Percentiles rank a stretch among this genome's conserved stretches.
phyloP scores from a whole-genome alignment of 2,888 invertebrate genomes.

The Tipula lateralis region DNA sequence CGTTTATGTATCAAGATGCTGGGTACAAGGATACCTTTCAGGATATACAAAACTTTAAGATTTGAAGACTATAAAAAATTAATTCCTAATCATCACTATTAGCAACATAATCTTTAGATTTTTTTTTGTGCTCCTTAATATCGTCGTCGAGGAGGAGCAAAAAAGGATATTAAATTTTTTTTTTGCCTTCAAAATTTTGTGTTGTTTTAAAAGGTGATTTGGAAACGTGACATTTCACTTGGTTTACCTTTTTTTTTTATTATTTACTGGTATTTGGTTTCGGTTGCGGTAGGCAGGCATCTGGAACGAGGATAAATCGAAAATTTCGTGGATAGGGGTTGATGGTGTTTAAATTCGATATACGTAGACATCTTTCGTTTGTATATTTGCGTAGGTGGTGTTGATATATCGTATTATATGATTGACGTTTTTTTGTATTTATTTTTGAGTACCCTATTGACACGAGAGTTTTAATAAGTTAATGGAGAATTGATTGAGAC shows the following conservation, averaged over 20 bases:
- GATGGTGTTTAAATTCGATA: neutral
- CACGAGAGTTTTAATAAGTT: neutral
- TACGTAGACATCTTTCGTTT: neutral
- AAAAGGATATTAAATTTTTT: neutral
- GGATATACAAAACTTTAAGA: neutral
- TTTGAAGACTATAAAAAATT: neutral
- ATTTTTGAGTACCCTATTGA: neutral
- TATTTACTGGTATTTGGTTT: neutral
- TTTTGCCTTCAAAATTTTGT: neutral
- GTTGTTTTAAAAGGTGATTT: constrained; percentile 11
- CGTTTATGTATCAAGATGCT: neutral
- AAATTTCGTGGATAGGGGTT: neutral
- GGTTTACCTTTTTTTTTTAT: neutral
- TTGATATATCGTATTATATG: neutral
- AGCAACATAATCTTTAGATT: neutral
- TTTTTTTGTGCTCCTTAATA: neutral
- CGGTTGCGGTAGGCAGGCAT: neutral
- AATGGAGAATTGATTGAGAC: neutral
- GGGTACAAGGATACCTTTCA: neutral
- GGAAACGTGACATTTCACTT: constrained; percentile 1
- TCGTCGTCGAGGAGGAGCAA: neutral
- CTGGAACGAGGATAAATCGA: neutral
- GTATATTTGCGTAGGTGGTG: neutral
- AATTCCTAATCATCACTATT: constrained; percentile 24
- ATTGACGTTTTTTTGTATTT: neutral